Evolutionary conservation across 53 echinoderm and acorn worm genomes (phyloP).

Genomic region (Stichopus horrens): DNA sequence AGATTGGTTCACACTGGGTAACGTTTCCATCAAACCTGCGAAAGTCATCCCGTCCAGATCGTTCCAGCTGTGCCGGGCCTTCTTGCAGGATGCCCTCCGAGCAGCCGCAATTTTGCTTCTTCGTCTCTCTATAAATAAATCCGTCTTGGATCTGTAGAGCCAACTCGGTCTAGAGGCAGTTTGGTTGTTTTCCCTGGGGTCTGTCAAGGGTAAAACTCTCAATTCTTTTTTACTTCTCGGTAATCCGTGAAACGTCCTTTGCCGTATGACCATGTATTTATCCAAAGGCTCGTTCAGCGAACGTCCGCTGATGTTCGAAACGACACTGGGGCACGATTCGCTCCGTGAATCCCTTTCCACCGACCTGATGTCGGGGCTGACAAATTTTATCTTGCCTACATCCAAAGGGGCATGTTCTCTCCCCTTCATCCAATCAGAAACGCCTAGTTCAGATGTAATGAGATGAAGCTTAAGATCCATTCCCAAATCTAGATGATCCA

Average conservation of each 20-base stretch:
- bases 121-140: constrained; percentile 88
- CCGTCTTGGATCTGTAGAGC: constrained; percentile 95
- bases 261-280: constrained; percentile 90
- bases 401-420: constrained; percentile 30
- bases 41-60: constrained; percentile 80
- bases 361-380: constrained; percentile 7
- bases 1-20: constrained; percentile 51
- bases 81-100: constrained; percentile 31
- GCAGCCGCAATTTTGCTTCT: constrained; percentile 56
- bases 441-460: constrained; percentile 26
- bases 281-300: constrained; percentile 85
- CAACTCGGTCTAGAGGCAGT: constrained; percentile 59
- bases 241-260: constrained; percentile 86
- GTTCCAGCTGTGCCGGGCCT: constrained; percentile 31
- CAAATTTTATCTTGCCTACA: constrained; percentile 20
- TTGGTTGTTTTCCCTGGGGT: constrained; percentile 69
- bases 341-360: constrained; percentile 17
- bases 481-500: neutral
- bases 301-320: constrained; percentile 43
- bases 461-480: constrained; percentile 18
- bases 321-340: constrained; percentile 23
- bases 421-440: constrained; percentile 35
- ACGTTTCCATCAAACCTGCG: constrained; percentile 68
- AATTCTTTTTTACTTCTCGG: constrained; percentile 71
- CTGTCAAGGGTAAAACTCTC: constrained; percentile 73